These are phyloP conservation scores for Drosophila watanabei DNA, from an alignment of 1,140 invertebrate species.

Conservation along the genomic window DNA sequence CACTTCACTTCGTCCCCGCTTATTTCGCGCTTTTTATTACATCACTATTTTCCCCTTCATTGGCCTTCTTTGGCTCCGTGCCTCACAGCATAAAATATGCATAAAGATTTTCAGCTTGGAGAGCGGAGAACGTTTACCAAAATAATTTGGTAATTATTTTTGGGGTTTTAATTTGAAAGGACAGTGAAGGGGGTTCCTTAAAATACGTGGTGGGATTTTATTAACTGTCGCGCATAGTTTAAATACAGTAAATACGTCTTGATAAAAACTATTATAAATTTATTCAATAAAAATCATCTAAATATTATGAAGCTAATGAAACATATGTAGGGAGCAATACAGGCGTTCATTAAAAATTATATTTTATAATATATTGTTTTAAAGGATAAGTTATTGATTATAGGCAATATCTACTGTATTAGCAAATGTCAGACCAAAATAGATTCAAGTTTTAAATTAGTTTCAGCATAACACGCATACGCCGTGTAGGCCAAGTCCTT, in stretches of 20 bases:
- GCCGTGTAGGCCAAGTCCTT: background rate
- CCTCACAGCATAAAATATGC: slow-evolving; percentile 38
- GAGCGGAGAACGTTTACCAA: slow-evolving; percentile 37
- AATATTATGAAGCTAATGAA: background rate
- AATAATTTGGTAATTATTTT: slow-evolving; percentile 53
- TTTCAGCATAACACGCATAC: slow-evolving; percentile 10
- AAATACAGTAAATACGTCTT: background rate
- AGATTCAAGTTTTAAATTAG: slow-evolving; percentile 2
- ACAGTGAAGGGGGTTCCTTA: background rate
- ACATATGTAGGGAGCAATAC: background rate
- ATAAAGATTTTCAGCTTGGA: slow-evolving; percentile 38
- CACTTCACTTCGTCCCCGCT: background rate
- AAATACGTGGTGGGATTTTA: slow-evolving; percentile 16
- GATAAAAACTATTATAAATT: background rate
- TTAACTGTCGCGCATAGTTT: slow-evolving; percentile 28
- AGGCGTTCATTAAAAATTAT: too few species aligned
- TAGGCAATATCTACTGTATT: background rate
- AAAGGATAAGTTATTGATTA: background rate
- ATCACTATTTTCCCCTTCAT: slow-evolving; percentile 46
- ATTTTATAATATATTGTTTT: background rate
- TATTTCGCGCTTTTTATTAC: slow-evolving; percentile 29
- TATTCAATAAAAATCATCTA: background rate
- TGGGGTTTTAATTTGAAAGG: slow-evolving; percentile 18
- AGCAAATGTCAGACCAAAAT: background rate
- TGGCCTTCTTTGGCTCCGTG: slow-evolving; percentile 17